Evolutionary conservation across 2,113 vertebrate species (phyloP).

Genomic region (Morone chrysops): DNA sequence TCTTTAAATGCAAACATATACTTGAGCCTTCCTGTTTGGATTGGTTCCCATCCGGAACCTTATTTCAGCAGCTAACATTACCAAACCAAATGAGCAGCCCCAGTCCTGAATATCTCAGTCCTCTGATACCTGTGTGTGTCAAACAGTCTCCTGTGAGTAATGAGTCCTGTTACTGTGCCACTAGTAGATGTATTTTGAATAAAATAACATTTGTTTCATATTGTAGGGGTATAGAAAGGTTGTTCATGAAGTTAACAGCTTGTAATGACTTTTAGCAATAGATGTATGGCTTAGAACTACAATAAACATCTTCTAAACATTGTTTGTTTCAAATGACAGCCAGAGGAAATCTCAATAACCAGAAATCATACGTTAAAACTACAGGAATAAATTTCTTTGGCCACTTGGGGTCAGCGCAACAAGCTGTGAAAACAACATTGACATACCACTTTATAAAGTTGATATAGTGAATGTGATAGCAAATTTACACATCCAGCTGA

Average conservation of each 20-base stretch:
- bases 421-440: neutral
- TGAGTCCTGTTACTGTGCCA: neutral
- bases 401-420: neutral
- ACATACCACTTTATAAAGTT: neutral
- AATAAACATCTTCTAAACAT: neutral
- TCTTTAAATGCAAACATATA: constrained; percentile 13
- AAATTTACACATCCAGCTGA: neutral
- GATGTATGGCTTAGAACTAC: neutral
- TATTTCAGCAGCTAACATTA: constrained; percentile 33
- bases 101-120: constrained; percentile 29
- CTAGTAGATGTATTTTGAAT: neutral
- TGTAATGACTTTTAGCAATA: neutral
- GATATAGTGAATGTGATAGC: neutral
- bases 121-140: neutral
- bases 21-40: constrained; percentile 20
- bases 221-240: neutral
- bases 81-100: constrained; percentile 57
- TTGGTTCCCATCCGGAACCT: constrained; percentile 32
- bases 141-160: constrained; percentile 5
- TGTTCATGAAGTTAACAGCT: neutral
- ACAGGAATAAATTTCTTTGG: neutral
- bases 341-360: neutral
- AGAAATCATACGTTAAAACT: neutral
- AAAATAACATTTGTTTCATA: neutral
- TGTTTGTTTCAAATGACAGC: neutral